Evolutionary conservation across 30 jellyfish, hydroid and myxozoan genomes (phyloP).

Genomic region (Phacellophora camtschatica): DNA sequence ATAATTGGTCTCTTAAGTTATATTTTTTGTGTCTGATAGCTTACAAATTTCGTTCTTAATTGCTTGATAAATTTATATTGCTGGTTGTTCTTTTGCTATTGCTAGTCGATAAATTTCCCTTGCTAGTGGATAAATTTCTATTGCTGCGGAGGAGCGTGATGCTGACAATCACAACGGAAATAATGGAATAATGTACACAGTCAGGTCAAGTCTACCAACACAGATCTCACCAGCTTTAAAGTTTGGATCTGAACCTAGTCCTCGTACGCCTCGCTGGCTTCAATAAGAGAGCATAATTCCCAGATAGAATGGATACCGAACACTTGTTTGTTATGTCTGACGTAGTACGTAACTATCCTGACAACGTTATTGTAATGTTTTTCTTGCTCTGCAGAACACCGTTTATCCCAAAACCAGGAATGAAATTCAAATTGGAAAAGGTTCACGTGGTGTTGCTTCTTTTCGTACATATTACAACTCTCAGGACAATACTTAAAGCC

Average conservation of each 20-base stretch:
- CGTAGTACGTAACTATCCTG: not conserved
- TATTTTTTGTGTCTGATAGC: no score
- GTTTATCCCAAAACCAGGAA: conserved; percentile 64
- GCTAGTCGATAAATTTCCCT: no score
- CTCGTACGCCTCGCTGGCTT: conserved; percentile 20
- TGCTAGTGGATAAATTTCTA: no score
- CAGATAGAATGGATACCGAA: not conserved
- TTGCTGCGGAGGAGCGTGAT: no score
- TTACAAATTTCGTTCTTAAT: no score
- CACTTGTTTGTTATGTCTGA: not conserved
- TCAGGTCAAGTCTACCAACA: no score
- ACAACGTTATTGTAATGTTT: conserved; percentile 14
- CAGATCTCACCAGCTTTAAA: no score
- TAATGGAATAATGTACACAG: no score
- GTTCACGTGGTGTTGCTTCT: conserved; percentile 9
- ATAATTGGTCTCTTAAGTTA: no score
- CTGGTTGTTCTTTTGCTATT: no score
- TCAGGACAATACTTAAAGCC: conserved; percentile 63
- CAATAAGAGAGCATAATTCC: conserved; percentile 27
- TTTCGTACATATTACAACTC: conserved; percentile 41
- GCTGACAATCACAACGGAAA: no score
- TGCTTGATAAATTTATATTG: no score
- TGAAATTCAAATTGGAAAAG: conserved; percentile 48
- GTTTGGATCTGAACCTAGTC: not conserved
- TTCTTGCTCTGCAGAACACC: conserved; percentile 34